These are phyloP conservation scores for Palloptera scutellata DNA, from an alignment of 2,888 invertebrate genomes.

Conservation along the genomic window DNA sequence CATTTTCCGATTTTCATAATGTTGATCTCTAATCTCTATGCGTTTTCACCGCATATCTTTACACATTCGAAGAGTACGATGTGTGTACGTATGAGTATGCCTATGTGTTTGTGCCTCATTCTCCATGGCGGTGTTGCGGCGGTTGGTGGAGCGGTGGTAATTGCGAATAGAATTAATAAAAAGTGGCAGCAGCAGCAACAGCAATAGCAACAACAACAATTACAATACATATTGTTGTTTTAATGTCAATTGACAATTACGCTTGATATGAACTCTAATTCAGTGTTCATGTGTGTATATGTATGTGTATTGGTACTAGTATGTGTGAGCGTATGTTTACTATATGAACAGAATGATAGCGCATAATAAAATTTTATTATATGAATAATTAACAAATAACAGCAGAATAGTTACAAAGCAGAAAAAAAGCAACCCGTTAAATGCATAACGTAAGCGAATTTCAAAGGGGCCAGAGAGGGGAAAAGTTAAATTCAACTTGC, in stretches of 20 bases:
- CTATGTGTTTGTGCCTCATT: conserved; percentile 10
- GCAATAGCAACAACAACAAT: not conserved
- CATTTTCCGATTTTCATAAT: no score
- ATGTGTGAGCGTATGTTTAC: no score
- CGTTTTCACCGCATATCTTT: no score
- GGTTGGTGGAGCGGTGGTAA: not conserved
- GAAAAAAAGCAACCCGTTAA: not conserved
- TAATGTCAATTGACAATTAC: conserved; percentile 20
- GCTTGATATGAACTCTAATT: conserved; percentile 4
- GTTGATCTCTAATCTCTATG: no score
- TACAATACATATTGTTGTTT: conserved; percentile 23
- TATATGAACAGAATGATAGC: not conserved
- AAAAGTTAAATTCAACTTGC: not conserved
- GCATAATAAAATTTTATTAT: conserved; percentile 10
- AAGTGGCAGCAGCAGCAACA: not conserved
- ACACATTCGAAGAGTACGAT: not conserved
- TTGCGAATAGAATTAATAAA: not conserved
- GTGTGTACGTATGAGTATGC: conserved; percentile 19
- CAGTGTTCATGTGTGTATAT: no score
- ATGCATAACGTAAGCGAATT: not conserved
- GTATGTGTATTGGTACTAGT: no score
- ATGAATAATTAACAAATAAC: conserved; percentile 16
- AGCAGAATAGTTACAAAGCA: conserved; percentile 1
- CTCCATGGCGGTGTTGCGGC: not conserved
- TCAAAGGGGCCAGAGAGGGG: not conserved